phyloP scores from a whole-genome alignment of 2,797 vertebrate species.

The Sylvia borin region DNA sequence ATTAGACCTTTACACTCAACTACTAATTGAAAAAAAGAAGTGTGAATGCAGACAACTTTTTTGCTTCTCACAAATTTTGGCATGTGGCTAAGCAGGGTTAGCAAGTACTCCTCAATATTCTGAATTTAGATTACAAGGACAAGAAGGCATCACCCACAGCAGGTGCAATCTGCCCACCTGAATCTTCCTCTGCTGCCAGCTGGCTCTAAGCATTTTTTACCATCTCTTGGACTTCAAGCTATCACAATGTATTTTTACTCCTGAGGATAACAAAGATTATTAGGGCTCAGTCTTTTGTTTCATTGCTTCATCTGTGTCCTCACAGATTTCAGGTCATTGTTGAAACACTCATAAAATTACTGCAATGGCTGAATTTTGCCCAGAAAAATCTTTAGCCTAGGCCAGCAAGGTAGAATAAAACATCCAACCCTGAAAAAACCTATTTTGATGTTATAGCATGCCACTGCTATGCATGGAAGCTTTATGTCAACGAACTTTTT shows the following conservation, averaged over 20 bases:
- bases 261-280: background rate
- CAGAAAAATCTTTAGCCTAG: background rate
- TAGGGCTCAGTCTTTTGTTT: background rate
- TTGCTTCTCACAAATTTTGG: background rate
- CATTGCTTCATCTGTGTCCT: background rate
- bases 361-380: background rate
- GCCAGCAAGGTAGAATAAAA: background rate
- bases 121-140: background rate
- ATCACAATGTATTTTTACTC: background rate
- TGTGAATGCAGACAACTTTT: background rate
- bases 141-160: background rate
- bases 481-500: background rate
- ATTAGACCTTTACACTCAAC: background rate
- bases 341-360: background rate
- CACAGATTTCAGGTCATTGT: background rate
- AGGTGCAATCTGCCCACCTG: background rate
- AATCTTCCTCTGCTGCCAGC: background rate
- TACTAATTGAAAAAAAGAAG: background rate
- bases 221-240: background rate
- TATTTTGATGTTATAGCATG: background rate
- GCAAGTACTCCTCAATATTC: background rate
- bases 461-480: background rate
- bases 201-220: background rate
- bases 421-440: background rate
- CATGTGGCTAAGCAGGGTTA: background rate